A percentile compares a stretch with the other conserved stretches of the same genome.
Conservation (phyloP, 2,113 vertebrate genomes). For the Scatophagus argus region DNA sequence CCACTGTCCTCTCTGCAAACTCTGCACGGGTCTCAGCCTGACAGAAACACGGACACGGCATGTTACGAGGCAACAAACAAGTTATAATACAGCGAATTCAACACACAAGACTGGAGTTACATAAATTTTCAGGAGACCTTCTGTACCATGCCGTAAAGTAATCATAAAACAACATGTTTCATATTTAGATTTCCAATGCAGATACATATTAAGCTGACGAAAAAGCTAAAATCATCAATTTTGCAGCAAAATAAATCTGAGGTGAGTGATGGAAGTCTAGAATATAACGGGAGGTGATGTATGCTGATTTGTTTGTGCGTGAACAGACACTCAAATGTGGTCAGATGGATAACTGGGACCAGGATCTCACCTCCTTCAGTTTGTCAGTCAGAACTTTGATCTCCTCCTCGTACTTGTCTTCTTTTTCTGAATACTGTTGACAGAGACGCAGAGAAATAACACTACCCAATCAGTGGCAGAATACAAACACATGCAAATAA, state of each 20-base stretch:
- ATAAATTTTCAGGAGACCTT: too few relatives aligned
- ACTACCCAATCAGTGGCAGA: background rate
- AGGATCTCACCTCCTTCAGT: constrained; percentile 92
- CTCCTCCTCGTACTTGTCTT: constrained; percentile 99
- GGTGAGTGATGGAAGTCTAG: background rate
- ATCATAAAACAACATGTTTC: background rate
- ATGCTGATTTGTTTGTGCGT: background rate
- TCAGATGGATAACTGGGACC: background rate
- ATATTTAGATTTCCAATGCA: background rate
- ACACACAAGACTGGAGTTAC: background rate
- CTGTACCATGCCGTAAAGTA: too few relatives aligned
- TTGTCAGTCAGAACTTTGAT: constrained; percentile 98
- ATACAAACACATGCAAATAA: background rate
- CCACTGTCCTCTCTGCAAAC: constrained; percentile 96
- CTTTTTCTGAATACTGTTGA: constrained; percentile 97
- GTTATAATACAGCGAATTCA: constrained; percentile 5
- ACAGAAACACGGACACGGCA: constrained; percentile 44
- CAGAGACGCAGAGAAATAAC: constrained; percentile 59
- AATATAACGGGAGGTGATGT: too few relatives aligned
- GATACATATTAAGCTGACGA: background rate
- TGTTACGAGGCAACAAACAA: background rate
- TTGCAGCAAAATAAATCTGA: background rate
- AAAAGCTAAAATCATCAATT: background rate
- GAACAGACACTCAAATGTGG: background rate
- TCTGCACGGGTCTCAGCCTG: constrained; percentile 98